phyloP scores from a whole-genome alignment of 1,140 invertebrate genomes.

The Zaprionus taronus region DNA sequence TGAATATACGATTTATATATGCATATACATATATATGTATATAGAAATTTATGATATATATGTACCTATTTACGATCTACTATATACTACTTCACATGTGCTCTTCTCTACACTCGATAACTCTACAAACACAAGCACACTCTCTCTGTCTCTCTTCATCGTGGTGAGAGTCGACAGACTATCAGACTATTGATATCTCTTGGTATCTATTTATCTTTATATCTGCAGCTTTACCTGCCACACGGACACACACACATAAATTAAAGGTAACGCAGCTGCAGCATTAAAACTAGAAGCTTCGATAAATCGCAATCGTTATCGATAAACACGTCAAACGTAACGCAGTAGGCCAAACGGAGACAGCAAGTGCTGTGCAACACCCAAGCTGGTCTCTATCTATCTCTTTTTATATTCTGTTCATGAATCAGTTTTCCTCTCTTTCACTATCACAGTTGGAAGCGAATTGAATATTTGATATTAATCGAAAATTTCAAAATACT shows the following conservation, averaged over 20 bases:
- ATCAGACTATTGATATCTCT: slow-evolving; percentile 12
- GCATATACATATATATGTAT: slow-evolving; percentile 30
- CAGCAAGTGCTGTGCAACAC: not conserved
- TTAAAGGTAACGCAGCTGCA: slow-evolving; percentile 9
- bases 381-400: not conserved
- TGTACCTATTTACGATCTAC: slow-evolving; percentile 42
- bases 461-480: not conserved
- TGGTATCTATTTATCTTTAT: not conserved
- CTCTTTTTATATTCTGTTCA: not conserved
- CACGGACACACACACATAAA: slow-evolving; percentile 6
- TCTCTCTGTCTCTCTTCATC: slow-evolving; percentile 17
- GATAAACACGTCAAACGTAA: slow-evolving; percentile 14
- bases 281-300: too few species aligned
- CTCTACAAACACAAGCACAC: slow-evolving; percentile 15
- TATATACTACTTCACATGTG: slow-evolving; percentile 48
- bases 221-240: not conserved
- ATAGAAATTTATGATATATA: slow-evolving; percentile 40
- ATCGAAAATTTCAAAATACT: not conserved
- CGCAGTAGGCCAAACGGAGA: not conserved
- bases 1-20: slow-evolving; percentile 57
- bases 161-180: not conserved
- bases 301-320: too few species aligned
- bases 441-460: not conserved
- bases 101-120: slow-evolving; percentile 41
- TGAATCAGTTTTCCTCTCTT: not conserved